These are phyloP conservation scores for Xestia sexstrigata DNA, from an alignment of 2,888 invertebrate species.

Conservation along the genomic window DNA sequence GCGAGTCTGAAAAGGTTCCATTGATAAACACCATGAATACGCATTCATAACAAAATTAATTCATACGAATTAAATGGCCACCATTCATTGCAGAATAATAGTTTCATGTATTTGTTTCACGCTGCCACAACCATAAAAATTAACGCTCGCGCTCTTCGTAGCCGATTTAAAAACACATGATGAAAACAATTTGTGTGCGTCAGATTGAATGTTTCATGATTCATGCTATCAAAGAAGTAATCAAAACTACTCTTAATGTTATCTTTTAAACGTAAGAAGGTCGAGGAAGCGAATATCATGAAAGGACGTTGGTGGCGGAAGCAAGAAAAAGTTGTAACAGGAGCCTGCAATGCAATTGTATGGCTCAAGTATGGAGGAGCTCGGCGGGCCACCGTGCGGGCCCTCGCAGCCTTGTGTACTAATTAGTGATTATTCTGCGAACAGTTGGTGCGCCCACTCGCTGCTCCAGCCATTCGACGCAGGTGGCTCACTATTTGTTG, in stretches of 20 bases:
- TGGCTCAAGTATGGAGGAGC: conserved; percentile 35
- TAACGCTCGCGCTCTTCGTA: conserved; percentile 7
- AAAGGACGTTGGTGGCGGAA: not conserved
- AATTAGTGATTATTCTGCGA: conserved; percentile 67
- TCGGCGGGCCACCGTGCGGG: conserved; percentile 35
- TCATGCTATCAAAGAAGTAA: not conserved
- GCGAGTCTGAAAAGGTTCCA: conserved; percentile 49
- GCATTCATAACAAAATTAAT: conserved; percentile 48
- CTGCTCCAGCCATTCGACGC: conserved; percentile 64
- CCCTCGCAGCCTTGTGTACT: conserved; percentile 63
- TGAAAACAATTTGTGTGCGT: not conserved
- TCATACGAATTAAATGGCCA: conserved; percentile 43
- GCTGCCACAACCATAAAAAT: conserved; percentile 16
- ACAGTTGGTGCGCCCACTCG: conserved; percentile 66
- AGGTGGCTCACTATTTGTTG: conserved; percentile 69
- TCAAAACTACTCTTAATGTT: not conserved
- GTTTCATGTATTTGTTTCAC: conserved; percentile 26
- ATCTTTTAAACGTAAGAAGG: conserved; percentile 4
- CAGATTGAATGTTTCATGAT: not conserved
- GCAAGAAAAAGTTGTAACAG: conserved; percentile 17
- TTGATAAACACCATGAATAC: conserved; percentile 46
- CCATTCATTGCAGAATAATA: conserved; percentile 36
- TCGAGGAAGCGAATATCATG: not conserved
- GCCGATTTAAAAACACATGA: conserved; percentile 20
- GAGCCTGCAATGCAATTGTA: conserved; percentile 11